Percentiles rank a stretch among this genome's conserved stretches.
Conservation (phyloP, 2,888 invertebrate species). For the Dascillus cervinus region DNA sequence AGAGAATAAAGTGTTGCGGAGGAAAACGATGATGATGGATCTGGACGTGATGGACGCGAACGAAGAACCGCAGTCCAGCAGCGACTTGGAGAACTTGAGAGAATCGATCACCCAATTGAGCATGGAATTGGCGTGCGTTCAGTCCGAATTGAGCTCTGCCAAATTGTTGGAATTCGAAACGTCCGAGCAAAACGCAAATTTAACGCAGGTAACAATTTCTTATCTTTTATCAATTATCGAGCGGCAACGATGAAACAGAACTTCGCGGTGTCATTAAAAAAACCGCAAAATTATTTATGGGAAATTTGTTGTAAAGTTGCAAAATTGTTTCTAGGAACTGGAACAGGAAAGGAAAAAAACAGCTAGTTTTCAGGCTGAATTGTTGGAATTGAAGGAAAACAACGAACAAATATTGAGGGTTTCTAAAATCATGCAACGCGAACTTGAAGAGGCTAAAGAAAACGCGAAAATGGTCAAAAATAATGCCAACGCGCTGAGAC, state of each 20-base stretch:
- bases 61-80: conserved; percentile 49
- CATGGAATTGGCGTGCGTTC: conserved; percentile 55
- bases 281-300: no score
- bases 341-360: conserved; percentile 45
- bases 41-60: conserved; percentile 50
- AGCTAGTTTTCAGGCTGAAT: conserved; percentile 48
- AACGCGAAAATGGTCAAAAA: conserved; percentile 56
- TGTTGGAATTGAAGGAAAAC: conserved; percentile 44
- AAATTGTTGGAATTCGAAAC: conserved; percentile 64
- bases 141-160: conserved; percentile 57
- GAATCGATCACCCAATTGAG: conserved; percentile 60
- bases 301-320: no score
- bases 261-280: no score
- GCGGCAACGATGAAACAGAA: no score
- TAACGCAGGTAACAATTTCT: conserved; percentile 50
- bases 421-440: conserved; percentile 57
- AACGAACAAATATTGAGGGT: conserved; percentile 58
- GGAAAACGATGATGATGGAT: conserved; percentile 59
- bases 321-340: conserved; percentile 43
- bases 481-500: conserved; percentile 45
- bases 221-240: no score
- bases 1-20: conserved; percentile 64
- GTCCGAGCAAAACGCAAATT: conserved; percentile 53
- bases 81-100: conserved; percentile 61
- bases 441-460: conserved; percentile 53